phyloP scores from a whole-genome alignment of 2,888 invertebrate species.

The Flabesymbios commensalis region DNA sequence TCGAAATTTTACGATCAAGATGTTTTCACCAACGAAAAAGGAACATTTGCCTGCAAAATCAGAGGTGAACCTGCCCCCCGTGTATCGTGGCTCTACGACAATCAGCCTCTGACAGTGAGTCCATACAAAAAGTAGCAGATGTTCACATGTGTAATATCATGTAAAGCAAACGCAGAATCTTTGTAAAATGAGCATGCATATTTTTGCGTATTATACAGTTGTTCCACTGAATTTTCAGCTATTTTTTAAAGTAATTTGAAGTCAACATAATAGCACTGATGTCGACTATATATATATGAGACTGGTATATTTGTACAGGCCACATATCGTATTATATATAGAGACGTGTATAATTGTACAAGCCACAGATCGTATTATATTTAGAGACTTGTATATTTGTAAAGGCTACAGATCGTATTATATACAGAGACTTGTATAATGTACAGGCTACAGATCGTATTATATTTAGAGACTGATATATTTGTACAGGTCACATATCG shows the following conservation, averaged over 20 bases:
- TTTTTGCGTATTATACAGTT: neutral
- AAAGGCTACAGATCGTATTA: too few species aligned
- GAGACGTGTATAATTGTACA: too few species aligned
- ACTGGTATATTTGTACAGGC: too few species aligned
- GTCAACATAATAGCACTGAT: too few species aligned
- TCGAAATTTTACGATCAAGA: conserved; percentile 25
- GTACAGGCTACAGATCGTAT: too few species aligned
- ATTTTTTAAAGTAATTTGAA: neutral
- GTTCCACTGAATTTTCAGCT: neutral
- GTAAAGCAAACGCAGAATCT: neutral
- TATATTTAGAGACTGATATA: too few species aligned
- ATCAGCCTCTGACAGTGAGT: conserved; percentile 18
- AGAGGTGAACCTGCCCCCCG: conserved; percentile 38
- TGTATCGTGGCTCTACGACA: conserved; percentile 46
- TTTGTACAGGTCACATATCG: too few species aligned
- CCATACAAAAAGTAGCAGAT: neutral
- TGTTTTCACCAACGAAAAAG: conserved; percentile 20
- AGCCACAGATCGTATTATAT: too few species aligned
- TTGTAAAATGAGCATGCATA: neutral
- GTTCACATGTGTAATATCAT: neutral
- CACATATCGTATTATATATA: too few species aligned
- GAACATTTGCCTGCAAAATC: conserved; percentile 18
- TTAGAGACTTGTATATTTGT: too few species aligned
- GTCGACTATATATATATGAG: too few species aligned
- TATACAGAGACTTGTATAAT: too few species aligned